Evolutionary conservation across 2,888 invertebrate species (phyloP), one percentile per base, ranked within the genome.

Genomic region (Leucoma salicis): DNA sequence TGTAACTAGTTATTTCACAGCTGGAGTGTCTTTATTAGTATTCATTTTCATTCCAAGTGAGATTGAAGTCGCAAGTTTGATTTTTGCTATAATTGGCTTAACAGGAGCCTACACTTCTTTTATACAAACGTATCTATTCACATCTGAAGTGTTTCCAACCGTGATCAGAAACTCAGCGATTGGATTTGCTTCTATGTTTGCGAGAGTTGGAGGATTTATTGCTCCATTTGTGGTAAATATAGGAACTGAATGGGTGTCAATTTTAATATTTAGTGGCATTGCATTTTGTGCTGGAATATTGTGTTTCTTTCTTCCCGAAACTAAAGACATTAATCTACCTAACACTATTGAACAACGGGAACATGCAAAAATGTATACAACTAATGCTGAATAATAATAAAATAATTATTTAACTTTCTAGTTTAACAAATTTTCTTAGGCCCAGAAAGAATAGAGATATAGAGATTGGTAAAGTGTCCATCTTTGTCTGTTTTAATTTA

Each of bases 141-240:
- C 94, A 5, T 94, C 95, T 0, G 96, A 96, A 81, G 78, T 96
- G 27, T 95, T 95, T 67, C 96, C 96, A 0, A 96, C 96, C 0
- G 92, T 94, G 3, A 92, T 95, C 2, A 89, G 96, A 51, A 96
- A 95, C 72, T 93, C 94, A 25, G 95, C 95, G 0, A 92, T 96
- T 61, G 96, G 94, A n/a, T 88, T 92, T 24, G 91, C 93, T 41
- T 94, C 94, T 1, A 91, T 93, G 78, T 92, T 92, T 62, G 94
- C 93, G 0, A 89, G 94, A 62, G 68, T 93, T 33, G 94, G 94
- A 18, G 93, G 93, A 10, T 93, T 94, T 67, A 67, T 92, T 14
- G 93, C 94, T 3, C 94, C 94, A 0, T 94, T 93, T 71, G 90
- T 94, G 1, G 92, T 93, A 0, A 91, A 92, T 51, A 81, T 87